Conservation (phyloP, 2,113 vertebrate genomes). For the Hippocampus comes region DNA sequence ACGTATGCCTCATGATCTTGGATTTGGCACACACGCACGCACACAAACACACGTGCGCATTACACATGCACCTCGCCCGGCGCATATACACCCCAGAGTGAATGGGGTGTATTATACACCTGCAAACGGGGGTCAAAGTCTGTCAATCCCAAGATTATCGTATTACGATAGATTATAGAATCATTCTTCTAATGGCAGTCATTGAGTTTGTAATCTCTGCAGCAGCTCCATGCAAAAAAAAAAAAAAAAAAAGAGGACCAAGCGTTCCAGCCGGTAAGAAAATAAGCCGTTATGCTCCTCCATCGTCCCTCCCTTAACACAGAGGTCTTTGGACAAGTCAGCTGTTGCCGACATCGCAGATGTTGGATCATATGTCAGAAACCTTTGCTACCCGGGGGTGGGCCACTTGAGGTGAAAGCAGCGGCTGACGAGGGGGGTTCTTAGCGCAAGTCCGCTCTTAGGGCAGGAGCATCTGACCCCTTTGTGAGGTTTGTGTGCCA, state of each 20-base stretch:
- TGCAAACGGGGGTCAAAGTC: constrained; percentile 89
- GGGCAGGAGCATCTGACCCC: constrained; percentile 76
- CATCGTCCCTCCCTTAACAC: constrained; percentile 29
- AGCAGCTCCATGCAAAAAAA: constrained; percentile 43
- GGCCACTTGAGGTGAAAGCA: constrained; percentile 59
- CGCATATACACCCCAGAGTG: constrained; percentile 77
- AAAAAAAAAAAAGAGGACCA: constrained; percentile 40
- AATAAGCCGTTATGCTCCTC: constrained; percentile 68
- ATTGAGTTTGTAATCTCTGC: constrained; percentile 80
- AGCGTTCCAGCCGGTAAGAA: constrained; percentile 50
- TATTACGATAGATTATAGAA: constrained; percentile 96
- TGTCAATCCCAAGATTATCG: constrained; percentile 87
- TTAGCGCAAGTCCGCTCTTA: constrained; percentile 36
- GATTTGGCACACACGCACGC: constrained; percentile 70
- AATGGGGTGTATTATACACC: constrained; percentile 90
- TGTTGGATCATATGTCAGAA: constrained; percentile 80
- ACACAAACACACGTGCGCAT: constrained; percentile 23
- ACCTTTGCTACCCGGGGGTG: constrained; percentile 69
- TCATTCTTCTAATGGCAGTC: constrained; percentile 86
- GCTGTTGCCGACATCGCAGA: constrained; percentile 84
- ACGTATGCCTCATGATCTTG: constrained; percentile 79
- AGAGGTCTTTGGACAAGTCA: constrained; percentile 86
- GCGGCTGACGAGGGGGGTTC: constrained; percentile 38
- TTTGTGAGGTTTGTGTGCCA: constrained; percentile 54
- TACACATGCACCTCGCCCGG: constrained; percentile 48